phyloP scores from a whole-genome alignment of 2,113 vertebrate species.

The Archilochus colubris region DNA sequence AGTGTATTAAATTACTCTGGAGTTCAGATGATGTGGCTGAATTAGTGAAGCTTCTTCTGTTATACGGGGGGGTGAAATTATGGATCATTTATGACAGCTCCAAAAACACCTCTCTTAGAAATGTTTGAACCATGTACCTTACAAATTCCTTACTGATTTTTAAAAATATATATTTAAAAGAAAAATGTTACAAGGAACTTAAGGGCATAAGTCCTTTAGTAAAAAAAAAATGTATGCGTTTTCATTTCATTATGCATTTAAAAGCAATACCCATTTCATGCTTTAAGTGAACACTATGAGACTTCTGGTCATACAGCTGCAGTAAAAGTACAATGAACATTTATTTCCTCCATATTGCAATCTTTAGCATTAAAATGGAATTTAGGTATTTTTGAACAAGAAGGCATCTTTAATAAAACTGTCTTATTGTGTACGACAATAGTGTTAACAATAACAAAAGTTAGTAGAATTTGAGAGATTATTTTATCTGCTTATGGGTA shows the following conservation, averaged over 20 bases:
- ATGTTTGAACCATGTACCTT: neutral
- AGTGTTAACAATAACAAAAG: neutral
- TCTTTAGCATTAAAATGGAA: neutral
- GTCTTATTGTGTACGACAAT: neutral
- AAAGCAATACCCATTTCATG: neutral
- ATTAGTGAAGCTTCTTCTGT: neutral
- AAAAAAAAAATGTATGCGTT: neutral
- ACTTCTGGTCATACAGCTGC: neutral
- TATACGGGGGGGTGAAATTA: neutral
- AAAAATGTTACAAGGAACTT: neutral
- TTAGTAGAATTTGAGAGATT: neutral
- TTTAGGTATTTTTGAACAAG: neutral
- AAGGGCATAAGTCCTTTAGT: neutral
- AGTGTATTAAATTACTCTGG: neutral
- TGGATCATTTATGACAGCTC: neutral
- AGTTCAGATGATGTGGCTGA: neutral
- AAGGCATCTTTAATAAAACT: neutral
- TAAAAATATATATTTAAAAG: neutral
- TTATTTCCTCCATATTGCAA: neutral
- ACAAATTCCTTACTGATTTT: neutral
- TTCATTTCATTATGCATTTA: neutral
- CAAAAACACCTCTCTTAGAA: neutral
- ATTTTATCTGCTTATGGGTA: fast-evolving
- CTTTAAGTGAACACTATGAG: neutral
- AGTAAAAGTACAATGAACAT: neutral